Evolutionary conservation across 2,797 vertebrate species (phyloP), one percentile per base, ranked within the genome.

Genomic region (Chelon labrosus): DNA sequence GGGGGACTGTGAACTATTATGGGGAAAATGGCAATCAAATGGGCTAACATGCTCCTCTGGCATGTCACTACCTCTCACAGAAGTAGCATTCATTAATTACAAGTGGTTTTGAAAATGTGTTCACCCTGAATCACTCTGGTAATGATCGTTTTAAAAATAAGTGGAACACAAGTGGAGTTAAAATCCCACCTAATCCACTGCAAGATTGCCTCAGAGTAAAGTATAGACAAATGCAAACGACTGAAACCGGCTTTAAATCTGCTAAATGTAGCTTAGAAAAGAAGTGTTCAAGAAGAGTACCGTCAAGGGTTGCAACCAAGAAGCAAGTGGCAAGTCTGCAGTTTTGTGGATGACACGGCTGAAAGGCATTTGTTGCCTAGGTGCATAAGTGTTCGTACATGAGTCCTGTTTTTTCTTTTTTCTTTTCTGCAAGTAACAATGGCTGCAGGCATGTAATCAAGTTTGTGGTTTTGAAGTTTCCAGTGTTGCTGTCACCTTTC

Each of bases 1-100:
- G 46, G 25, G 11, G 70, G 62, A 65, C 72, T 65, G 22, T 57
- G 38, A 69, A 56, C 58, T 78, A 25, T 80, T 80, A 72, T 13
- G 9, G 47, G 55, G 22, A 61, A 49, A 57, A 61, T 68, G 37
- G 22, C 41, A 60, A 63, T 47, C 19, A 22, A 61, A 80, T 22
- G 25, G 17, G 5, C 44, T n/a, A 22, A 38, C 38, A 13, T 49
- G 35, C 20, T 62, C 46, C 7, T 35, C 11, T 37, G 22, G 22
- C 39, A 55, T 59, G 50, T 52, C 57, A 54, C 27, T 22, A 19
- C 54, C 68, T 56, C 56, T 19, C 46, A 66, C 69, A 49, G 27
- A 57, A 62, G 51, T 19, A 10, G 11, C 37, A 42, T 49, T 25
- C 37, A 55, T 20, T 50, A 14, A 54, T 54, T 31, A 46, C 38